These are phyloP conservation scores for Corvus moneduloides DNA, from an alignment of 2,113 vertebrate species.

Conservation along the genomic window DNA sequence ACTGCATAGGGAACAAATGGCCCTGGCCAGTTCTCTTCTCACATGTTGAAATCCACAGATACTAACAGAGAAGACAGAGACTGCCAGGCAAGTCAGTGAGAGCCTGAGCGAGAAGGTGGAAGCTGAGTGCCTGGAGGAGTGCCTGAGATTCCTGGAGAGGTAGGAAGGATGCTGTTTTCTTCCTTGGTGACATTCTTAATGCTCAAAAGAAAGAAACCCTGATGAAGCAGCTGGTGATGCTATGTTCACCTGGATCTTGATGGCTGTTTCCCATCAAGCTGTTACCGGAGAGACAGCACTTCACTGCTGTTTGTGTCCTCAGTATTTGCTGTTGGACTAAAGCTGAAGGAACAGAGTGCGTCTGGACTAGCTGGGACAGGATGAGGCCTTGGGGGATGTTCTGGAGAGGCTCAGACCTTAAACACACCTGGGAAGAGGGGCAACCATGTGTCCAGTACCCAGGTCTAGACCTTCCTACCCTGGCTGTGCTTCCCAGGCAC, in stretches of 20 bases:
- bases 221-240: background rate
- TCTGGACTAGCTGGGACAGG: background rate
- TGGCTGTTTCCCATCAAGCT: background rate
- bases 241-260: background rate
- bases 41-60: background rate
- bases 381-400: background rate
- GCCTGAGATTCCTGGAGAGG: conserved; percentile 52
- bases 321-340: background rate
- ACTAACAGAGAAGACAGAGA: background rate
- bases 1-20: background rate
- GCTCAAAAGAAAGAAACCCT: background rate
- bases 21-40: background rate
- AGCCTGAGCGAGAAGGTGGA: conserved; percentile 7
- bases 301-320: background rate
- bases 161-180: background rate
- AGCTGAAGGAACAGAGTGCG: background rate
- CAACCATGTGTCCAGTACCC: background rate
- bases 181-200: background rate
- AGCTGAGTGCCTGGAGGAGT: conserved; percentile 25
- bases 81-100: background rate
- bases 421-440: background rate
- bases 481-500: background rate
- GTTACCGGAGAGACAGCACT: background rate
- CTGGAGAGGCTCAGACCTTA: background rate
- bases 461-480: background rate